A percentile compares a stretch with the other conserved stretches of the same genome.
Evolutionary conservation across 1,140 invertebrate species (phyloP).

Genomic region (Ridgeia piscesae): DNA sequence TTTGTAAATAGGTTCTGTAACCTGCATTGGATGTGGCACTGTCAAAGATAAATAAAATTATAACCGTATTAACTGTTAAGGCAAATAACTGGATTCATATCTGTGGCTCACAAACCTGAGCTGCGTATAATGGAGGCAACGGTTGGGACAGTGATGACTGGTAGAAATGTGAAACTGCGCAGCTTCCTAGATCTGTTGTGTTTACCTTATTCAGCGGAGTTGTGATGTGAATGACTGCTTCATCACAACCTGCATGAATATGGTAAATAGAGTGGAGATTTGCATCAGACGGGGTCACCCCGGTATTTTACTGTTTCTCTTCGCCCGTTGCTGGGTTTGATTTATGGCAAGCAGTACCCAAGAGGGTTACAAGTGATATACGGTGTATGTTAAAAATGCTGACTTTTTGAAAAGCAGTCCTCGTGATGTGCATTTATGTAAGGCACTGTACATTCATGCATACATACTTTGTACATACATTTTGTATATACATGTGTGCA

Average conservation of each 20-base stretch:
- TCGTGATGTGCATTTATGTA: too few relatives aligned
- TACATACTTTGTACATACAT: too few relatives aligned
- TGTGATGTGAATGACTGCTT: conserved; percentile 43
- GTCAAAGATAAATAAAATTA: too few relatives aligned
- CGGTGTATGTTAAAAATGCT: too few relatives aligned
- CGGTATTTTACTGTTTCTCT: neutral
- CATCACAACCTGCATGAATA: conserved; percentile 61
- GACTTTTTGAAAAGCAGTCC: too few relatives aligned
- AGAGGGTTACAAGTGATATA: too few relatives aligned
- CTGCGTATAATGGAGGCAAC: neutral
- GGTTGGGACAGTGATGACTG: neutral
- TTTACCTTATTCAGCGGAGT: conserved; percentile 53
- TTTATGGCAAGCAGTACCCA: too few relatives aligned
- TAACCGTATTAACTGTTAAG: neutral
- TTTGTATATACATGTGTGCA: too few relatives aligned
- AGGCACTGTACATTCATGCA: too few relatives aligned
- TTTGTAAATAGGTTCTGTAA: too few relatives aligned
- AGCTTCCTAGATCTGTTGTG: neutral
- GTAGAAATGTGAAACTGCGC: neutral
- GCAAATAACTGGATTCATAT: neutral
- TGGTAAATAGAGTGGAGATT: conserved; percentile 34
- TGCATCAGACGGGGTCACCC: neutral
- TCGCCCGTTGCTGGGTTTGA: neutral
- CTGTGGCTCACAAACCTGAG: neutral
- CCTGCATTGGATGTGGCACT: too few relatives aligned